Conservation (phyloP, 2,113 vertebrate genomes). For the Ploceus nigricollis region DNA sequence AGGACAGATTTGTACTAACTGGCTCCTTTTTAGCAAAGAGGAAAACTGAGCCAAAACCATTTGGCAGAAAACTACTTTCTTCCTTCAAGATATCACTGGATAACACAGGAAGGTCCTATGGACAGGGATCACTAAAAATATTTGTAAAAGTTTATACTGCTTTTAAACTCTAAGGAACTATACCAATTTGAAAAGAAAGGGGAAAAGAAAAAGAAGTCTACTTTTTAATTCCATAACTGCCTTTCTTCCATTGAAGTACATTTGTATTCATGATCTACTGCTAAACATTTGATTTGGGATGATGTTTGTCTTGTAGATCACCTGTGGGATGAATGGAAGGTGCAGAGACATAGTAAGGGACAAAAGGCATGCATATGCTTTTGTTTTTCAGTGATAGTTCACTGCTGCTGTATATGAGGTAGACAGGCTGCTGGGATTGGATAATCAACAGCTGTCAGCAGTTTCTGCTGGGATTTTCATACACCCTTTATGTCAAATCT, state of each 20-base stretch:
- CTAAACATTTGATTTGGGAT: not conserved
- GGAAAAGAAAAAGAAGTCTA: not conserved
- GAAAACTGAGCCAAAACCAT: not conserved
- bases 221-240: not conserved
- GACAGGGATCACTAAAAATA: not conserved
- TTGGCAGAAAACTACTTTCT: not conserved
- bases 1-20: not conserved
- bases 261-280: not conserved
- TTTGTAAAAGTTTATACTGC: not conserved
- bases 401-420: not conserved
- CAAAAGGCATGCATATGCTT: not conserved
- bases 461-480: not conserved
- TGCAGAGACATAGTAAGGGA: not conserved
- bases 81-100: not conserved
- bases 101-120: not conserved
- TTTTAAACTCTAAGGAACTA: not conserved
- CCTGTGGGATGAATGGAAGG: not conserved
- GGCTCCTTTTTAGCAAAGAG: not conserved
- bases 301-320: not conserved
- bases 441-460: not conserved
- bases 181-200: not conserved
- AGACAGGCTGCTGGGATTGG: not conserved
- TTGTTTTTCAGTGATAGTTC: not conserved
- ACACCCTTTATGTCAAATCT: not conserved
- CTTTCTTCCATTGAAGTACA: not conserved